These are phyloP conservation scores for Drosophila algonquin DNA, from an alignment of 2,888 invertebrate genomes.

Conservation along the genomic window DNA sequence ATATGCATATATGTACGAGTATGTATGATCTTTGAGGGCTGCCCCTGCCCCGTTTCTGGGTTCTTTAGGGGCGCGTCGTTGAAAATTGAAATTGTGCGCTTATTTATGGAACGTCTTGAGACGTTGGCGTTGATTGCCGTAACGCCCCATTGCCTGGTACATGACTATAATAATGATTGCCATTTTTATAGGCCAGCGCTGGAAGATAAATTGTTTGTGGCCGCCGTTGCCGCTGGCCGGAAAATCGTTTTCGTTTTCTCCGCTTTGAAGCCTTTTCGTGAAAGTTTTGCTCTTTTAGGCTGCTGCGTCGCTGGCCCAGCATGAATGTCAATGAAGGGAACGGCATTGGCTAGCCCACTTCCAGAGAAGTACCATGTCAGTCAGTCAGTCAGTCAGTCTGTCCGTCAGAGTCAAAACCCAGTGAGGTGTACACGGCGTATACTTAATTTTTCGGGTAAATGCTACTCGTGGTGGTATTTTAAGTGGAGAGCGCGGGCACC, in stretches of 20 bases:
- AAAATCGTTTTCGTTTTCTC: conserved; percentile 33
- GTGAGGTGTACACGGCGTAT: conserved; percentile 20
- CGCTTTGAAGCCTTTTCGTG: conserved; percentile 39
- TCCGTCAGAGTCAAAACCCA: background rate
- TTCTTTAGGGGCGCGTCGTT: conserved; percentile 39
- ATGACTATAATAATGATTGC: conserved; percentile 76
- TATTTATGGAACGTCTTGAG: conserved; percentile 65
- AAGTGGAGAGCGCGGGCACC: background rate
- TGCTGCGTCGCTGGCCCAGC: conserved; percentile 11
- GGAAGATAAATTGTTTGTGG: conserved; percentile 60
- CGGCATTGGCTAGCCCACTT: conserved; percentile 14
- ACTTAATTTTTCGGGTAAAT: conserved; percentile 37
- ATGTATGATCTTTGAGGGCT: conserved; percentile 32
- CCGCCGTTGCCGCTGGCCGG: conserved; percentile 33
- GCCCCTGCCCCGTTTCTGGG: conserved; percentile 25
- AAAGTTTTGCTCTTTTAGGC: conserved; percentile 15
- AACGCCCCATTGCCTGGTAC: conserved; percentile 79
- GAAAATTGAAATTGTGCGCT: conserved; percentile 76
- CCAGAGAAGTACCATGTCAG: conserved; percentile 3
- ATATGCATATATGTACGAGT: background rate
- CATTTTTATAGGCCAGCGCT: conserved; percentile 62
- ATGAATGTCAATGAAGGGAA: conserved; percentile 37
- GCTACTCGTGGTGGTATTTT: background rate
- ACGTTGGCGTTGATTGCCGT: conserved; percentile 75
- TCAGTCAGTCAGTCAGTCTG: background rate